phyloP scores from a whole-genome alignment of 2,797 vertebrate species.

The Labroides dimidiatus region DNA sequence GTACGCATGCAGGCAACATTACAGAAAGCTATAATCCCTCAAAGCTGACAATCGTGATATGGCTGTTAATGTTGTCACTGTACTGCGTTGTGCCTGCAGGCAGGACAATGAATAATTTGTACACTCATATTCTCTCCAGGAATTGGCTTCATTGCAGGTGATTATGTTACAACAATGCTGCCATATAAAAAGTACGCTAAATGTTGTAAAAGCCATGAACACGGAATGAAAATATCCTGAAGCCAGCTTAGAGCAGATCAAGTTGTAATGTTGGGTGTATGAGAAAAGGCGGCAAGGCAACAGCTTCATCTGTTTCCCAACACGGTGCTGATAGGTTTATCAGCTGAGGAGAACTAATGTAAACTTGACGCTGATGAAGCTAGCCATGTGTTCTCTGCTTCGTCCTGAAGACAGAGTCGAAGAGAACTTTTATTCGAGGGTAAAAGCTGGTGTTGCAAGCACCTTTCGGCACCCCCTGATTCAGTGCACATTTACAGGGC shows the following conservation, averaged over 20 bases:
- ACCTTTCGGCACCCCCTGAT: conserved; percentile 77
- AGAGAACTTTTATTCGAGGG: conserved; percentile 36
- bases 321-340: conserved; percentile 72
- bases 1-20: conserved; percentile 56
- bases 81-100: conserved; percentile 59
- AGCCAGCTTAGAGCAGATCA: conserved; percentile 52
- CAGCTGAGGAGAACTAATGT: conserved; percentile 65
- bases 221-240: conserved; percentile 62
- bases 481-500: conserved; percentile 63
- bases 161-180: conserved; percentile 71
- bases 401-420: conserved; percentile 10
- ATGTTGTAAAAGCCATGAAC: conserved; percentile 48
- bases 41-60: conserved; percentile 65
- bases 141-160: conserved; percentile 64
- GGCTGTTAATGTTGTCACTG: conserved; percentile 64
- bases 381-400: conserved; percentile 54
- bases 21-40: conserved; percentile 66
- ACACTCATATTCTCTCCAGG: conserved; percentile 50
- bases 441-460: conserved; percentile 63
- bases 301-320: conserved; percentile 60
- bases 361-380: conserved; percentile 65
- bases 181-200: conserved; percentile 25
- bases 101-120: conserved; percentile 66
- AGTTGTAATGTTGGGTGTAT: conserved; percentile 46
- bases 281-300: conserved; percentile 59